Evolutionary conservation across 1,140 invertebrate species (phyloP).

Genomic region (Chrysomallon squamiferum): DNA sequence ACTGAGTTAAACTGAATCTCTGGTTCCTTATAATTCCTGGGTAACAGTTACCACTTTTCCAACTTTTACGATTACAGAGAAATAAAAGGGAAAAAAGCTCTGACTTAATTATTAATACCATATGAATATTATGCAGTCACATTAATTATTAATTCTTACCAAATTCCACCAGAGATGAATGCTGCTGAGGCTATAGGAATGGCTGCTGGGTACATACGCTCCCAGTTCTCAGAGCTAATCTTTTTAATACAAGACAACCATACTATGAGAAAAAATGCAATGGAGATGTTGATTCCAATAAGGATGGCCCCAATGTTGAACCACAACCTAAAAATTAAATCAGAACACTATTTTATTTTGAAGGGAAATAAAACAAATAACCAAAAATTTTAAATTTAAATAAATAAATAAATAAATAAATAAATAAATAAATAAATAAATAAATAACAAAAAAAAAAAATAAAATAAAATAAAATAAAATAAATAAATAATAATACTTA

Average conservation of each 20-base stretch:
- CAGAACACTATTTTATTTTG: neutral
- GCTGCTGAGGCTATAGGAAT: slow-evolving; percentile 59
- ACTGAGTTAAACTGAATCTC: too few species aligned
- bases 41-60: too few species aligned
- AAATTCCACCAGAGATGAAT: slow-evolving; percentile 54
- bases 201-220: slow-evolving; percentile 49
- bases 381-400: neutral
- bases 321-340: slow-evolving; percentile 44
- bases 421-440: too few species aligned
- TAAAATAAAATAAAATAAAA: too few species aligned
- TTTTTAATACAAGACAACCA: slow-evolving; percentile 58
- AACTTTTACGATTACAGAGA: too few species aligned
- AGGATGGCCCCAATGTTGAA: slow-evolving; percentile 51
- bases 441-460: too few species aligned
- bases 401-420: too few species aligned
- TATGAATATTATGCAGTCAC: too few species aligned
- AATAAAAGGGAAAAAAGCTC: too few species aligned
- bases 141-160: slow-evolving; percentile 42
- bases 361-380: neutral
- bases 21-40: too few species aligned
- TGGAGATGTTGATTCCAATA: slow-evolving; percentile 46
- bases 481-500: too few species aligned
- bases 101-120: too few species aligned
- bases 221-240: slow-evolving; percentile 59
- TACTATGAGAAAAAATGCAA: slow-evolving; percentile 55